These are phyloP conservation scores for Cetonia aurata DNA, from an alignment of 2,888 invertebrate genomes.

Conservation along the genomic window DNA sequence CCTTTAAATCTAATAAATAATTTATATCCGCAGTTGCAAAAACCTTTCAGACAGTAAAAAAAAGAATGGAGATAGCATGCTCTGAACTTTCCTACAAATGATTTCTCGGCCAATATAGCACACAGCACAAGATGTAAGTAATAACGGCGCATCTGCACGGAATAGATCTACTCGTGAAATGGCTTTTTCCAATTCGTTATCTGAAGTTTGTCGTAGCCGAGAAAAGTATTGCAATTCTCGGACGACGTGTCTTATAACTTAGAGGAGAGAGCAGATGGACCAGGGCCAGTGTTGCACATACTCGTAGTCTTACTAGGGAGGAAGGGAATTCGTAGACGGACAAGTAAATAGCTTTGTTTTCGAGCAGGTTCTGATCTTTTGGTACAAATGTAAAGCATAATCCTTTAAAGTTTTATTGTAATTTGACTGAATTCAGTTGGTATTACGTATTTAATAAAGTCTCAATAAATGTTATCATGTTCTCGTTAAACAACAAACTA, in stretches of 20 bases:
- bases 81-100: slow-evolving; percentile 21
- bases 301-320: too few species aligned
- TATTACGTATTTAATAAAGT: too few species aligned
- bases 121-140: slow-evolving; percentile 35
- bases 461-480: too few species aligned
- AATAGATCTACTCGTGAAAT: slow-evolving; percentile 37
- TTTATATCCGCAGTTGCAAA: neutral
- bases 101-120: slow-evolving; percentile 26
- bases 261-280: slow-evolving; percentile 17
- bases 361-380: too few species aligned
- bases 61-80: slow-evolving; percentile 9
- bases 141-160: slow-evolving; percentile 34
- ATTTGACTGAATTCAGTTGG: too few species aligned
- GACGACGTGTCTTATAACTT: slow-evolving; percentile 32
- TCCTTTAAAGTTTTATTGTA: too few species aligned
- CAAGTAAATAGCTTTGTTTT: too few species aligned
- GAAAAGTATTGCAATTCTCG: slow-evolving; percentile 28
- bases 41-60: slow-evolving; percentile 4
- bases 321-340: too few species aligned
- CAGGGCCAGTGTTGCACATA: neutral
- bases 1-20: neutral
- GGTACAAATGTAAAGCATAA: too few species aligned
- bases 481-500: too few species aligned
- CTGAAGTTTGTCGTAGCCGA: slow-evolving; percentile 22
- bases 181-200: slow-evolving; percentile 38